Conservation (phyloP, 2,797 vertebrate genomes). For the Thripadectes ignobilis region DNA sequence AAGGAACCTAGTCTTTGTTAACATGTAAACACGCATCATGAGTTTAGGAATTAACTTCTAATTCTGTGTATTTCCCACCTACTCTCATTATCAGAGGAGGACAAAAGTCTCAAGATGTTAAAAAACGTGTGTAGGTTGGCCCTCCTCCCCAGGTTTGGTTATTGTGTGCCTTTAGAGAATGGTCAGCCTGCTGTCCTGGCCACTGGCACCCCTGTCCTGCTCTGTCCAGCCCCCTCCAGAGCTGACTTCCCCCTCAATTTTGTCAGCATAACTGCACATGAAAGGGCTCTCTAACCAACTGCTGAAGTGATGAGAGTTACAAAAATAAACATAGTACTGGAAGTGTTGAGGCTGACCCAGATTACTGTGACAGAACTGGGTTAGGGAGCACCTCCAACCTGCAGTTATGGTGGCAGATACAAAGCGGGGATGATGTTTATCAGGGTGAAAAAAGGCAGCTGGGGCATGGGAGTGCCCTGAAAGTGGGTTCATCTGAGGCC, state of each 20-base stretch:
- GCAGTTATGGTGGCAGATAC: background rate
- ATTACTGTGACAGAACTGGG: constrained; percentile 66
- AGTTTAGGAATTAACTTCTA: background rate
- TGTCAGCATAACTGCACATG: constrained; percentile 48
- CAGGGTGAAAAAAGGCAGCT: constrained; percentile 17
- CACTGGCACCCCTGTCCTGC: background rate
- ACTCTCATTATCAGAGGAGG: background rate
- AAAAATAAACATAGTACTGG: constrained; percentile 47
- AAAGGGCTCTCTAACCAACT: constrained; percentile 39
- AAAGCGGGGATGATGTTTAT: background rate
- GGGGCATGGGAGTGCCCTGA: background rate
- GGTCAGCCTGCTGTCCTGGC: background rate
- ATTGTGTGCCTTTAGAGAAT: background rate
- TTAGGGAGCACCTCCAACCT: constrained; percentile 66
- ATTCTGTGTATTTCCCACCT: background rate
- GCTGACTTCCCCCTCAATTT: constrained; percentile 17
- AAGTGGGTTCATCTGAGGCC: constrained; percentile 6
- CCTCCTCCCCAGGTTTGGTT: background rate
- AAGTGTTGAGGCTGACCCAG: constrained; percentile 62
- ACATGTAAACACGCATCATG: background rate
- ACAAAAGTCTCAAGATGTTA: background rate
- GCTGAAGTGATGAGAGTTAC: constrained; percentile 55
- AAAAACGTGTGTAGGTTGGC: background rate
- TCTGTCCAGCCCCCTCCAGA: fast-evolving
- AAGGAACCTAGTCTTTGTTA: background rate